A percentile compares a stretch with the other conserved stretches of the same genome.
These are phyloP conservation scores for Pharmacophagus antenor DNA, from an alignment of 2,888 invertebrate species.

Conservation along the genomic window DNA sequence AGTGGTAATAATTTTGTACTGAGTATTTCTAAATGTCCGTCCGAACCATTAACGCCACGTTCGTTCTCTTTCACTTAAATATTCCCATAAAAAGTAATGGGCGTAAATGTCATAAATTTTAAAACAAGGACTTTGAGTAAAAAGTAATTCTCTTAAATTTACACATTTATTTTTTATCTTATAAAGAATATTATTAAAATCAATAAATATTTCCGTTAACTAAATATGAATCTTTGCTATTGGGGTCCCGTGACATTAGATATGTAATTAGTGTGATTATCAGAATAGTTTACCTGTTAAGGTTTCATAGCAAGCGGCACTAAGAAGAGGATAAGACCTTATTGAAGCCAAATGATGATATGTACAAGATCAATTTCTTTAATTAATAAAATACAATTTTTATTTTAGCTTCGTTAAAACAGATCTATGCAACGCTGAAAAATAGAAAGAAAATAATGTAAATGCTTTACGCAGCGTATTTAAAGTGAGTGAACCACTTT, in stretches of 20 bases:
- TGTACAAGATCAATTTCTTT: too few species aligned
- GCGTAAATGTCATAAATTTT: conserved; percentile 42
- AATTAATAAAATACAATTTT: conserved; percentile 20
- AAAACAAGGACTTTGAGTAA: conserved; percentile 35
- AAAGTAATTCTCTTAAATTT: conserved; percentile 14
- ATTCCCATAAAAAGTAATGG: conserved; percentile 49
- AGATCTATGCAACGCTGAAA: conserved; percentile 13
- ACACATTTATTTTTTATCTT: not conserved
- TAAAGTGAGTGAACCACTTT: conserved; percentile 31
- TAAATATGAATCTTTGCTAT: too few species aligned
- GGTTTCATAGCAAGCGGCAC: not conserved
- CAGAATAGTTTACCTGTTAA: too few species aligned
- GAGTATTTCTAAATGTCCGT: conserved; percentile 33
- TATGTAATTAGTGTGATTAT: too few species aligned
- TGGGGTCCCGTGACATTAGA: too few species aligned
- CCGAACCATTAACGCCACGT: conserved; percentile 35
- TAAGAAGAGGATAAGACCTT: not conserved
- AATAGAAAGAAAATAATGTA: conserved; percentile 18
- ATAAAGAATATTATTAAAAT: not conserved
- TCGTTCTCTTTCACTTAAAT: conserved; percentile 39
- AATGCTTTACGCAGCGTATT: conserved; percentile 30
- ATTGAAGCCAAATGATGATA: not conserved
- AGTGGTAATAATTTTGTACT: conserved; percentile 28
- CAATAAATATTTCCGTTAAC: too few species aligned
- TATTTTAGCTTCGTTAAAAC: conserved; percentile 3